Percentiles rank a stretch among this genome's conserved stretches.
These are phyloP conservation scores for Tachypleus tridentatus DNA, from an alignment of 1,140 invertebrate genomes.

Conservation along the genomic window DNA sequence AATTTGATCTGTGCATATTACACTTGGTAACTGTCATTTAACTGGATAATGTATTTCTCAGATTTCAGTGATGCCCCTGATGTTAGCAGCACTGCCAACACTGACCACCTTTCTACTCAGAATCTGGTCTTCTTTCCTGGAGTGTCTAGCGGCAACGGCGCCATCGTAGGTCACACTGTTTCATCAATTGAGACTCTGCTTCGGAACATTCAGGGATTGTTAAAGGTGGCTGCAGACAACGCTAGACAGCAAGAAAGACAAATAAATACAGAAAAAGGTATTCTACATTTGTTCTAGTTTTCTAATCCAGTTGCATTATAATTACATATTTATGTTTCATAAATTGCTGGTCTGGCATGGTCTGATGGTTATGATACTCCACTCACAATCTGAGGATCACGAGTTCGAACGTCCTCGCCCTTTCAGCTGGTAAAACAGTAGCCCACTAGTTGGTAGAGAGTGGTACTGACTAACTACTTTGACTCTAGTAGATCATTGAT, in stretches of 20 bases:
- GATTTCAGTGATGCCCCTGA: slow-evolving; percentile 28
- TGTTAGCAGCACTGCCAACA: slow-evolving; percentile 26
- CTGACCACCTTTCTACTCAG: slow-evolving; percentile 20
- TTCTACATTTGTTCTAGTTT: slow-evolving; percentile 15
- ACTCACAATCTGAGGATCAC: too few relatives aligned
- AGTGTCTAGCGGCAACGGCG: slow-evolving; percentile 8
- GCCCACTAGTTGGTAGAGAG: too few relatives aligned
- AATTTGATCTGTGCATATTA: too few relatives aligned
- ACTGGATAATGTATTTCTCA: background rate
- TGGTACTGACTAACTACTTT: too few relatives aligned
- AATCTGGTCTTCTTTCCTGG: slow-evolving; percentile 7
- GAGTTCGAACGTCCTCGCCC: too few relatives aligned
- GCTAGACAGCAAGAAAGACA: slow-evolving; percentile 87
- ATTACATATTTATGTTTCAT: too few relatives aligned
- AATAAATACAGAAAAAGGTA: slow-evolving; percentile 94
- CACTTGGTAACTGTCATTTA: too few relatives aligned
- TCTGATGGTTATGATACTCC: too few relatives aligned
- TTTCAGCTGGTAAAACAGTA: too few relatives aligned
- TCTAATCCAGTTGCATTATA: too few relatives aligned
- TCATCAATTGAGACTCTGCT: slow-evolving; percentile 83
- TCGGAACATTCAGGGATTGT: slow-evolving; percentile 84
- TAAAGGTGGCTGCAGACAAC: slow-evolving; percentile 90
- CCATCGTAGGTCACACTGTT: slow-evolving; percentile 33
- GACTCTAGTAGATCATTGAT: too few relatives aligned
- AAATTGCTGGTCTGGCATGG: background rate